Conservation (phyloP, 2,113 vertebrate species). For the Charadrius vociferus region DNA sequence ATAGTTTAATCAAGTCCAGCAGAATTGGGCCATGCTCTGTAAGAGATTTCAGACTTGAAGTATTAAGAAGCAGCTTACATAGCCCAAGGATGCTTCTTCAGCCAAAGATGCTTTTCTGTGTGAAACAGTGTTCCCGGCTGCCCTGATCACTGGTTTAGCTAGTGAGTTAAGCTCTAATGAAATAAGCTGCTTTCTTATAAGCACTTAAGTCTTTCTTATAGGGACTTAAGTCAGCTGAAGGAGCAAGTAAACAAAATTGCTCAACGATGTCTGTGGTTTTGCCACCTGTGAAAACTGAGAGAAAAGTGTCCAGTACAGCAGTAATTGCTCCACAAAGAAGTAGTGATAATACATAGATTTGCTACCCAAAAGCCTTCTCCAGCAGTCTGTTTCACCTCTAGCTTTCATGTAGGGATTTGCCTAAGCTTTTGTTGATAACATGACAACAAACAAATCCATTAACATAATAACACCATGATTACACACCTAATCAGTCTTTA, state of each 20-base stretch:
- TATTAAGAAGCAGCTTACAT: background rate
- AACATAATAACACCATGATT: conserved; percentile 76
- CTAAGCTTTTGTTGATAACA: conserved; percentile 27
- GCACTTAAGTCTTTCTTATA: no score
- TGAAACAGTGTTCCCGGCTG: background rate
- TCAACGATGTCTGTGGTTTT: background rate
- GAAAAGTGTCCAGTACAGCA: background rate
- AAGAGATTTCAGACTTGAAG: background rate
- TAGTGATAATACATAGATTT: background rate
- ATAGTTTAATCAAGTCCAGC: background rate
- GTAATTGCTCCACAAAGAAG: background rate
- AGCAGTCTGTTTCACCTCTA: background rate
- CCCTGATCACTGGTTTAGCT: background rate
- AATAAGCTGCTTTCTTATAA: background rate
- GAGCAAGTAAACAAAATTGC: background rate
- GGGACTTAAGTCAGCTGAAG: background rate
- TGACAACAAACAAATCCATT: conserved; percentile 52
- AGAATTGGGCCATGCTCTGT: no score
- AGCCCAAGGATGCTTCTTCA: background rate
- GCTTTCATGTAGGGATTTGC: conserved; percentile 2
- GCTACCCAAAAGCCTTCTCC: background rate
- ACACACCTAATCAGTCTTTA: conserved; percentile 76
- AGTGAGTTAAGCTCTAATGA: background rate
- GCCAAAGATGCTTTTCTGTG: background rate
- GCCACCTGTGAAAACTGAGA: background rate